Conservation (phyloP, 2,888 invertebrate species). For the Eupithecia inturbata region DNA sequence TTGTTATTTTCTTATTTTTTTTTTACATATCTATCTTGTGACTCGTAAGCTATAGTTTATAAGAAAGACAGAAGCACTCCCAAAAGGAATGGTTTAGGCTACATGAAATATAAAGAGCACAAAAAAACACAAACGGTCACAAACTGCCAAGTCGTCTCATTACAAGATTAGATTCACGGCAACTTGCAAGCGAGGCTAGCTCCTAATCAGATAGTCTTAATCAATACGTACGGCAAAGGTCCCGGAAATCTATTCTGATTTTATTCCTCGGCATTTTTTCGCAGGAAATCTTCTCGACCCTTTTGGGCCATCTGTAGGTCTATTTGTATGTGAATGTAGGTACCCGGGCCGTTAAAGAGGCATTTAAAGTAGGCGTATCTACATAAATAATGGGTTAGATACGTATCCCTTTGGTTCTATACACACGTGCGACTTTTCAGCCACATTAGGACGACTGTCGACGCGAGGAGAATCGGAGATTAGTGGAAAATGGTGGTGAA, state of each 20-base stretch:
- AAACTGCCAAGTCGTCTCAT: background rate
- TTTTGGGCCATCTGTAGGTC: slow-evolving; percentile 43
- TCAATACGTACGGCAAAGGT: slow-evolving; percentile 42
- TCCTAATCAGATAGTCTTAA: slow-evolving; percentile 37
- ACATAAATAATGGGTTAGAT: slow-evolving; percentile 53
- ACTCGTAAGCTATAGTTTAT: background rate
- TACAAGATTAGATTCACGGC: background rate
- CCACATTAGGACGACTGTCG: slow-evolving; percentile 1
- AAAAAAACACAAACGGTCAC: slow-evolving; percentile 4
- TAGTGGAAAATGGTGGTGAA: background rate
- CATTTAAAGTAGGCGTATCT: slow-evolving; percentile 50
- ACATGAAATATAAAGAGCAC: background rate
- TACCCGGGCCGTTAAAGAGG: slow-evolving; percentile 49
- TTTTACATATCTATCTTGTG: background rate
- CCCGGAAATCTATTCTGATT: slow-evolving; percentile 43
- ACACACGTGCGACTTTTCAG: slow-evolving; percentile 25
- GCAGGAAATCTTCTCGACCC: slow-evolving; percentile 38
- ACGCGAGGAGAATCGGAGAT: background rate
- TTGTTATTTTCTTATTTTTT: no score
- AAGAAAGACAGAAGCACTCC: background rate
- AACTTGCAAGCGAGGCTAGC: slow-evolving; percentile 4
- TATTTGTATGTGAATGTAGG: slow-evolving; percentile 49
- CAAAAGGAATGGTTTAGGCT: background rate
- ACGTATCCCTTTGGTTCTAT: slow-evolving; percentile 15
- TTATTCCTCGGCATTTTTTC: slow-evolving; percentile 47